Evolutionary conservation across 2,888 invertebrate species (phyloP), one percentile per base, ranked within the genome.

Genomic region (Hydroisotoma schaefferi): DNA sequence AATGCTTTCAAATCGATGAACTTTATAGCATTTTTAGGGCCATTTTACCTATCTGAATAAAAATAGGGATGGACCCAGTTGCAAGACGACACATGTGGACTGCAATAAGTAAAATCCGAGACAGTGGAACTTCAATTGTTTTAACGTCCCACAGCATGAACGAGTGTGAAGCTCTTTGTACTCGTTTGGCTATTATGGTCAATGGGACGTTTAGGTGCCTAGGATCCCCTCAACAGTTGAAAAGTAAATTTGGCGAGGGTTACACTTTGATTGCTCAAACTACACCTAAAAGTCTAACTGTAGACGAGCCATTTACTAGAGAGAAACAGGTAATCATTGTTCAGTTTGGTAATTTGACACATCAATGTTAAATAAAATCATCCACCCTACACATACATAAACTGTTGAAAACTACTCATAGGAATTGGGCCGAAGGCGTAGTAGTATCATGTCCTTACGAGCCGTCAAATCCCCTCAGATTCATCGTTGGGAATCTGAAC

Each of bases 61-160:
- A 81, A 2, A 81, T 78, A 78, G 88, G 88, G 40, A 87, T 89
- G 80, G 90, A 91, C 75, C 87, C 89, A 1, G 86, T 86, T 1
- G 87, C 90, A 2, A 84, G 89, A 73, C 81, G 91, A 57, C 84
- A 87, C 63, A 81, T 93, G 12, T 92, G 92, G 92, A 81, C 87
- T 72, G 85, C 86, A 15, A 81, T 90, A 28, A 81, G 83, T 65
- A 81, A 83, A 59, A 82, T 87, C 40, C 80, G 87, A 48, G 84
- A 85, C 59, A 79, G 83, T 2, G 90, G 90, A 0, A 83, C 83
- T 74, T 86, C 88, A 59, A 83, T 92, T 55, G 81, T 92, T 61
- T 80, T 92, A 60, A 92, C 92, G 20, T 90, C 90, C 46, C 88
- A 89, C 48, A 78, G 76, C 76, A 90, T 90, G 88, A 87, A 87